Evolutionary conservation across 2,797 vertebrate genomes (phyloP), one percentile per base, ranked within the genome.

Genomic region (Semaprochilodus insignis): DNA sequence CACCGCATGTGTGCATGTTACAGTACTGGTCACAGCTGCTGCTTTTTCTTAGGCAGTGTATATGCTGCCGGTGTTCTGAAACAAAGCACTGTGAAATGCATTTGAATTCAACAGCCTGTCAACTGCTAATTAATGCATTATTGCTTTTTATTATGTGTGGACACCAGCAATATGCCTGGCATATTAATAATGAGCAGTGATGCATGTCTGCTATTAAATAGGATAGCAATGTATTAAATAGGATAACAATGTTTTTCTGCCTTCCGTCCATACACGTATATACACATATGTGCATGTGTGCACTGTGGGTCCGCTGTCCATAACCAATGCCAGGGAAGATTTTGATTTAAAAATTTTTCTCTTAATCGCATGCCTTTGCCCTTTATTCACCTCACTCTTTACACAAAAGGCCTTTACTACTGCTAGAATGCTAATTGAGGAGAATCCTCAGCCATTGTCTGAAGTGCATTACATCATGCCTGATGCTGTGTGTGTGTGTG

Each of bases 361-460:
- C 21, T n/a, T 57, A 25, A 31, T 55, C 34, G 1, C 44, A 23
- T 78, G 57, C 25, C n/a, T 40, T 36, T 74, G 54, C 31, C n/a
- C 54, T 66, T 72, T 36, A 63, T 66, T 74, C 55, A 89, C 80
- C 87, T 51, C 63, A 78, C 82, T 80, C 77, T 80, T 77, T 17
- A 79, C 74, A 87, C 86, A 85, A 73, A 86, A 77, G 85, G 81
- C 87, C 87, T 86, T 83, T 34, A 86, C 88, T 52, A 84, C 76
- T 81, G 75, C 88, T 90, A 87, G 91, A 87, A 93, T 88, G 85
- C 90, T 94, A 94, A 96, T 93, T 88, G 89, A 87, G 93, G 95
- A 93, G 94, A 95, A 96, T 96, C 92, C 95, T 95, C 94, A 95
- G 95, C 97, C 94, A 97, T 99, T 98, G 97, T 99, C 97, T 97